Conservation (phyloP, 2,888 invertebrate species). For the Stenichneumon culpator region DNA sequence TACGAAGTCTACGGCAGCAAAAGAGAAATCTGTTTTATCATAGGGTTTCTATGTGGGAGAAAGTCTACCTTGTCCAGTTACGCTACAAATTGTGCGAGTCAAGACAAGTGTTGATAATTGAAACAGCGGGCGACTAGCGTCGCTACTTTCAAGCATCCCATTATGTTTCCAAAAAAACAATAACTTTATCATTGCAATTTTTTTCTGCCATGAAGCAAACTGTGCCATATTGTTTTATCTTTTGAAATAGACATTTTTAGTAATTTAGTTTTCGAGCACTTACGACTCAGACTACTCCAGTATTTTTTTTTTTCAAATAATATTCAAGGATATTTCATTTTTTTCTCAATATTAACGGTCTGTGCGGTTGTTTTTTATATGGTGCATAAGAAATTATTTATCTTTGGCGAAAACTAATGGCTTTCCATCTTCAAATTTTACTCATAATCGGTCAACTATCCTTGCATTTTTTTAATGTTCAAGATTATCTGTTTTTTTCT, state of each 20-base stretch:
- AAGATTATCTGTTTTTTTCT: too few relatives aligned
- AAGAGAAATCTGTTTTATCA: background rate
- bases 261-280: background rate
- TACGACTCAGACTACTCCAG: background rate
- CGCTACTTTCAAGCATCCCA: background rate
- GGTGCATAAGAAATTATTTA: slow-evolving; percentile 38
- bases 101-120: background rate
- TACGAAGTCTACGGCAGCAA: background rate
- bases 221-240: too few relatives aligned
- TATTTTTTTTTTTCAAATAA: too few relatives aligned
- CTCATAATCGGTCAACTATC: too few relatives aligned
- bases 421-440: slow-evolving; percentile 71
- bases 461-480: too few relatives aligned
- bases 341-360: too few relatives aligned
- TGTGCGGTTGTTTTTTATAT: background rate
- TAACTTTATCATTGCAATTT: background rate
- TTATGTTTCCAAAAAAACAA: background rate
- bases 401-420: too few relatives aligned
- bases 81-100: background rate
- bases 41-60: background rate
- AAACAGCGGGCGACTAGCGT: background rate
- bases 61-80: background rate
- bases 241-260: background rate
- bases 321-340: too few relatives aligned
- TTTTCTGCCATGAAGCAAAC: background rate